Evolutionary conservation across 30 jellyfish, hydroid and myxozoan genomes (phyloP), one percentile per base, ranked within the genome.

Genomic region (Turritopsis dohrnii): DNA sequence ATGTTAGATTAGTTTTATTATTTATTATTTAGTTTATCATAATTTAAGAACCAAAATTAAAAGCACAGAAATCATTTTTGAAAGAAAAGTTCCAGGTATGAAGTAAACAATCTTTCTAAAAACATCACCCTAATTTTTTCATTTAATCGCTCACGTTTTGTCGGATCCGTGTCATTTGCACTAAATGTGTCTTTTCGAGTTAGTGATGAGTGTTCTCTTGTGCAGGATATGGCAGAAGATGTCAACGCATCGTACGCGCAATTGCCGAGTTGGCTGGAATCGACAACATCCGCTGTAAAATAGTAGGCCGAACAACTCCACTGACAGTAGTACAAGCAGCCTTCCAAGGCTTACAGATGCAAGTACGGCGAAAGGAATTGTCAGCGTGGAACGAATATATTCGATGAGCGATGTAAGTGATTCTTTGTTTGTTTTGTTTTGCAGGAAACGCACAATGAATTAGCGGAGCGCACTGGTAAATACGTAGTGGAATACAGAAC

Each of bases 401-500:
- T n/a, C n/a, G n/a, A n/a, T n/a, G n/a, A n/a, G n/a, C n/a, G 13
- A 41, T 41, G 60, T 41, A 41, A 41, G 5, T 41, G 13, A 41
- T 13, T 41, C 60, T 41, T 18, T 60, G 21, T 77, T 54, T 66
- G 17, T 22, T 53, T 23, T 52, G 23, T 53, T 28, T 26, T 84
- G 65, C 65, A 92, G 98, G 98, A 92, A 81, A 80, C 96, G 13
- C 98, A 92, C 83, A 82, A 84, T 31, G 98, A 92, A 75, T 90
- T 92, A 1, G 96, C 98, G 26, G 96, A 88, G 29, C 86, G 98
- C 83, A 92, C 96, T 9, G 98, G 98, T 23, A 92, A 87, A 77
- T 28, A 72, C 71, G 98, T 92, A 17, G 95, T 92, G 8, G 98
- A 92, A 41, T 87, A 66, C 77, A 91, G 98, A 71, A 86, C 85